These are phyloP conservation scores for Caenorhabditis inopinata DNA, from an alignment of 1,140 invertebrate genomes.

Conservation along the genomic window DNA sequence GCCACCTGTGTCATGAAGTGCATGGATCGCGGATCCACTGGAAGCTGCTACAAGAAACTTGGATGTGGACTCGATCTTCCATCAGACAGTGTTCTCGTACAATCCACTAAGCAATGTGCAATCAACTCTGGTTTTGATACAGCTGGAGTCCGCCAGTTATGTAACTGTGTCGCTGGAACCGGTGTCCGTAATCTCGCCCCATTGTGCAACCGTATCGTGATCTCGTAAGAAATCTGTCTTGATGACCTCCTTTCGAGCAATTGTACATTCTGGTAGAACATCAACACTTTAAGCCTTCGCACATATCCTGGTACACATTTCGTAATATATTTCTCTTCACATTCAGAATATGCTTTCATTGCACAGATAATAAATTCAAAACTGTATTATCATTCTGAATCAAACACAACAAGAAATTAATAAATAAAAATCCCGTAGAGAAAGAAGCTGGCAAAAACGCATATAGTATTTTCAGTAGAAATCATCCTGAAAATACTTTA, in stretches of 20 bases:
- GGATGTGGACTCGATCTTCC: slow-evolving; percentile 50
- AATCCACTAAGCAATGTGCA: slow-evolving; percentile 46
- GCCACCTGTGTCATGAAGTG: slow-evolving; percentile 47
- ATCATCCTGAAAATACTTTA: background rate
- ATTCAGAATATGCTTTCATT: background rate
- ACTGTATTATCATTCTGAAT: too few relatives aligned
- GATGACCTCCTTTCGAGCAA: background rate
- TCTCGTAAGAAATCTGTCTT: slow-evolving; percentile 1
- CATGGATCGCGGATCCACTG: slow-evolving; percentile 33
- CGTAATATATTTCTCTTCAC: background rate
- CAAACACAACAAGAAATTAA: background rate
- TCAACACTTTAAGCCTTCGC: background rate
- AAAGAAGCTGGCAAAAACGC: background rate
- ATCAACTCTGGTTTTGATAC: slow-evolving; percentile 49
- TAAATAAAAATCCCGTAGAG: background rate
- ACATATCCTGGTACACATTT: background rate
- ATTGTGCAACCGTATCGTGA: slow-evolving; percentile 31
- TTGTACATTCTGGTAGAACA: slow-evolving; percentile 7
- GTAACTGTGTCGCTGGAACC: slow-evolving; percentile 45
- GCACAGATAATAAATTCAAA: too few relatives aligned
- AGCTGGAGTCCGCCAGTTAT: slow-evolving; percentile 39
- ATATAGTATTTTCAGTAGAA: background rate
- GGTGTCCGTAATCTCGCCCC: slow-evolving; percentile 42
- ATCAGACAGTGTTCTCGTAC: slow-evolving; percentile 45
- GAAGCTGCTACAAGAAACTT: slow-evolving; percentile 46